phyloP scores from a whole-genome alignment of 2,113 vertebrate genomes.

The Chaetops frenatus region DNA sequence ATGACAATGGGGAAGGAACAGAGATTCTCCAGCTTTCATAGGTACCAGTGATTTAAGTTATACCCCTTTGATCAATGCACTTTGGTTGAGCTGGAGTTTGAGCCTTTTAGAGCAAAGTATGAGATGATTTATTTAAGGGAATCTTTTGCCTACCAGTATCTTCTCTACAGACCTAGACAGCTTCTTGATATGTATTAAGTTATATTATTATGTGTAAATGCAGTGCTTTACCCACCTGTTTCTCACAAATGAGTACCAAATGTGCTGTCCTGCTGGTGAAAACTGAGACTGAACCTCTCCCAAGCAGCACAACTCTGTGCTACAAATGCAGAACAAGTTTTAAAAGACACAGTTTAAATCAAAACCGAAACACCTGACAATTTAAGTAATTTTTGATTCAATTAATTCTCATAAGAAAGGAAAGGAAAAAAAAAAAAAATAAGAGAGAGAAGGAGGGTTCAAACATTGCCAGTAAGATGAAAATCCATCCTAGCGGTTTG shows the following conservation, averaged over 20 bases:
- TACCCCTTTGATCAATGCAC: background rate
- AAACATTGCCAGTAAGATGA: background rate
- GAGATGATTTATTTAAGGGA: background rate
- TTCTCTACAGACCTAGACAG: background rate
- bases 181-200: background rate
- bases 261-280: background rate
- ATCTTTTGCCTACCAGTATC: background rate
- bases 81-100: background rate
- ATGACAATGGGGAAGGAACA: background rate
- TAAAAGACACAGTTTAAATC: background rate
- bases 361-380: background rate
- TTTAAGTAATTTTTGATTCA: background rate
- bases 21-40: background rate
- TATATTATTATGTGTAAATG: background rate
- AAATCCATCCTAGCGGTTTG: constrained; percentile 57
- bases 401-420: background rate
- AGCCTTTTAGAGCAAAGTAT: background rate
- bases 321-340: background rate
- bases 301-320: background rate
- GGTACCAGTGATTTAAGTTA: background rate
- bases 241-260: background rate
- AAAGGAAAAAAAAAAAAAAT: rapidly evolving
- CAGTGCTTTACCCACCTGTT: background rate
- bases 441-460: background rate
- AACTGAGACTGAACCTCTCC: background rate